phyloP scores from a whole-genome alignment of 2,888 invertebrate species.

The Drosophila anomelani region DNA sequence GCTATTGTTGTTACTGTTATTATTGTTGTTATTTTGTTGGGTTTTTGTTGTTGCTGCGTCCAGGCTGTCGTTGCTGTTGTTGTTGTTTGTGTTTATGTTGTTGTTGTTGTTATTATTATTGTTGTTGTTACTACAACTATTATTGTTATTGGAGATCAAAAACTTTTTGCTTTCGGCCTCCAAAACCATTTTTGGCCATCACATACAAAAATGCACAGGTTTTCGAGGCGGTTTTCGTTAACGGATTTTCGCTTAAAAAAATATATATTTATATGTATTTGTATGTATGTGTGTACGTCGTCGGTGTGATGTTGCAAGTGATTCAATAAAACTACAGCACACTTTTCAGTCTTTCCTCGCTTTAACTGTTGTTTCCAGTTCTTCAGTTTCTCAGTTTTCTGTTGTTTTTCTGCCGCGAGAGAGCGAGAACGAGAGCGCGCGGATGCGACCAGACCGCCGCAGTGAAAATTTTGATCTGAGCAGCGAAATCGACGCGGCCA shows the following conservation, averaged over 20 bases:
- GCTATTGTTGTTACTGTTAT: conserved; percentile 38
- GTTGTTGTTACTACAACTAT: conserved; percentile 18
- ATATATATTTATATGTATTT: background rate
- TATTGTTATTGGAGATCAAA: conserved; percentile 44
- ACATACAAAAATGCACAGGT: conserved; percentile 16
- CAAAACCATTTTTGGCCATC: conserved; percentile 79
- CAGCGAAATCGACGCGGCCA: conserved; percentile 66
- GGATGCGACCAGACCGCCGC: conserved; percentile 80
- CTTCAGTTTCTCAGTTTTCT: background rate
- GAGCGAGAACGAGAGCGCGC: conserved; percentile 44
- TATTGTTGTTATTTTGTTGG: conserved; percentile 35
- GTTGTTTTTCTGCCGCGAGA: conserved; percentile 4
- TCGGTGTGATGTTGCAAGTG: conserved; percentile 1
- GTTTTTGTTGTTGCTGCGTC: background rate
- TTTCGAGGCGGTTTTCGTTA: conserved; percentile 8
- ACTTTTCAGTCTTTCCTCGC: conserved; percentile 13
- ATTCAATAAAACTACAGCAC: conserved; percentile 12
- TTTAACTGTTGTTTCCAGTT: background rate
- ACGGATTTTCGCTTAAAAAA: conserved; percentile 15
- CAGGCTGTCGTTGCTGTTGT: conserved; percentile 18
- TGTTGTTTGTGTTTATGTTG: conserved; percentile 26
- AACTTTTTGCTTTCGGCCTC: conserved; percentile 59
- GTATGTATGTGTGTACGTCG: background rate
- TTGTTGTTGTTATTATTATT: conserved; percentile 22
- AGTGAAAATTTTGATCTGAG: conserved; percentile 84